Evolutionary conservation across 2,797 vertebrate genomes (phyloP), one percentile per base, ranked within the genome.

Genomic region (Valencia hispanica): DNA sequence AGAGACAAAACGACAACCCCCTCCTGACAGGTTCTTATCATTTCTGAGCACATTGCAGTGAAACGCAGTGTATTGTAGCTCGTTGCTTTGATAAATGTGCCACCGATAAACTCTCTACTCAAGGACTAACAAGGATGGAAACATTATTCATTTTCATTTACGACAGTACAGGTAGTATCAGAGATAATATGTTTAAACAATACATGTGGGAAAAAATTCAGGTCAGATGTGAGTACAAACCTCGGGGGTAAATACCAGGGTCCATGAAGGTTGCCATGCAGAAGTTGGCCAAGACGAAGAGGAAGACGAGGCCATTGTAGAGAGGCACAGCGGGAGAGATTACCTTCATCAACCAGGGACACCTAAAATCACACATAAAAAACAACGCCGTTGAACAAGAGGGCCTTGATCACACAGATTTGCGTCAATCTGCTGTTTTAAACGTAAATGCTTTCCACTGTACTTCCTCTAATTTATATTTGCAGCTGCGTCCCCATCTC

Each of bases 231-330:
- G 53, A 1, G 51, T 48, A 88, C 92, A 47, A 72, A 93, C 93
- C 98, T 98, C 97, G 93, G 89, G 98, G 98, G 91, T 99, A 99
- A 83, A 99, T 95, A 22, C 98, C 98, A 18, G 98, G 98, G 93
- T 99, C 98, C 98, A 99, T 99, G 95, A 99, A 99, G 81, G 98
- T 99, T 48, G 98, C 98, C 98, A 99, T 97, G 94, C 97, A 97
- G 96, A 99, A 99, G 93, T 99, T 99, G 94, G 98, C 98, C 95
- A 99, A 91, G 51, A 99, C 98, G 79, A 99, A 99, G 90, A 99
- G 96, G 94, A 99, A 99, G 92, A 99, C 92, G 87, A 99, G 87
- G 92, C 98, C 98, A 99, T 99, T 99, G 97, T 99, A 99, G 82
- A 99, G 88, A 48, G 97, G 98, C 87, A 99, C 96, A 34, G 96